These are phyloP conservation scores for Vanessa atalanta DNA, from an alignment of 1,140 invertebrate genomes.

Conservation along the genomic window DNA sequence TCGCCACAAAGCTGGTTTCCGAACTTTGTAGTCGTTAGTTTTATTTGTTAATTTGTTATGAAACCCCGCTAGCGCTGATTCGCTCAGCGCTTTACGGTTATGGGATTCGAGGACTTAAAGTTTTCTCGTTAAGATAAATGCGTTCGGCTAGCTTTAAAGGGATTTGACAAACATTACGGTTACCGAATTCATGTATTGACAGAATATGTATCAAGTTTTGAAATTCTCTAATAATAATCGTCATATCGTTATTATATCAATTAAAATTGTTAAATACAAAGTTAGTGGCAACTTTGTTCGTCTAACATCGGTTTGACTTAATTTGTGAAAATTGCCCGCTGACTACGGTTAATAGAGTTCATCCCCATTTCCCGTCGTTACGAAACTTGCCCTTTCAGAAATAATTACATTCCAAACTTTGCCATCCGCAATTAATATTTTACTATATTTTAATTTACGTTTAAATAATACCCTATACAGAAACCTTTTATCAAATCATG, in stretches of 20 bases:
- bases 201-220: background rate
- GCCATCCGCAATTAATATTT: background rate
- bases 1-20: conserved; percentile 8
- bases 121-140: conserved; percentile 44
- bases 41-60: conserved; percentile 44
- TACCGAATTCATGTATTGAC: background rate
- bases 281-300: conserved; percentile 36
- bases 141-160: conserved; percentile 29
- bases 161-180: conserved; percentile 15
- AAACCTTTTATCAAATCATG: background rate
- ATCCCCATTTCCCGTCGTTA: conserved; percentile 45
- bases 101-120: conserved; percentile 36
- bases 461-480: too few species aligned
- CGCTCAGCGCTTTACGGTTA: conserved; percentile 35
- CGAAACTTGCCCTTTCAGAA: conserved; percentile 42
- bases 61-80: conserved; percentile 25
- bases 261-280: background rate
- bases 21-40: conserved; percentile 40
- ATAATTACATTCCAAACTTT: conserved; percentile 25
- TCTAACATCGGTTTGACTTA: conserved; percentile 63
- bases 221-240: background rate
- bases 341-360: conserved; percentile 53
- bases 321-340: conserved; percentile 51
- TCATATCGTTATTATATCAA: background rate
- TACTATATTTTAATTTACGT: background rate